phyloP scores from a whole-genome alignment of 2,888 invertebrate genomes.

The Synergus japonicus region DNA sequence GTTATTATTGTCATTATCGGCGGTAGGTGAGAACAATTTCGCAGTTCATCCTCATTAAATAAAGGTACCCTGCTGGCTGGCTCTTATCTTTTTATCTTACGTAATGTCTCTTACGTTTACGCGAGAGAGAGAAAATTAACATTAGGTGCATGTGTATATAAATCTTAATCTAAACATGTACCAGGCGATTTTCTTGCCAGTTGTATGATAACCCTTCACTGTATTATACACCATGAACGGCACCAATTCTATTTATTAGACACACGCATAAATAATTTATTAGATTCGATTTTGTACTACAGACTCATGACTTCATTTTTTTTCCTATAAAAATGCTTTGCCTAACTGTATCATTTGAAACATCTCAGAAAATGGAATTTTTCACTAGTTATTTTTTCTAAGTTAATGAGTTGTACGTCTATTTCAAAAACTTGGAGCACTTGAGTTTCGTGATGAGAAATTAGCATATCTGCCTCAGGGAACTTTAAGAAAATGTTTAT shows the following conservation, averaged over 20 bases:
- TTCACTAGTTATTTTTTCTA: not conserved
- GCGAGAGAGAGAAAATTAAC: conserved; percentile 22
- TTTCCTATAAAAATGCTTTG: not conserved
- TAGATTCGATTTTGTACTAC: not conserved
- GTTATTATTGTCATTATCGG: conserved; percentile 47
- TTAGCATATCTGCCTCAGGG: too few relatives aligned
- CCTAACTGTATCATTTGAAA: not conserved
- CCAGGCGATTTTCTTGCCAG: not conserved
- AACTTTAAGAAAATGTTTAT: too few relatives aligned
- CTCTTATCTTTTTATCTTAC: not conserved
- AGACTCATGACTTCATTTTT: not conserved
- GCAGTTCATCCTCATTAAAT: conserved; percentile 2
- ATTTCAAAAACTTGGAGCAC: too few relatives aligned
- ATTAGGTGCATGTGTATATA: conserved; percentile 24
- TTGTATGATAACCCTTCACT: conserved; percentile 25
- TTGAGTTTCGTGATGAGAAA: too few relatives aligned
- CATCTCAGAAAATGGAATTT: not conserved
- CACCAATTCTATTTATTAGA: not conserved
- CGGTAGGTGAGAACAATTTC: conserved; percentile 25
- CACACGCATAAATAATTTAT: conserved; percentile 28
- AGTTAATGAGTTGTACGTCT: too few relatives aligned
- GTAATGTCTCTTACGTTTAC: not conserved
- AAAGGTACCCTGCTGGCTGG: not conserved
- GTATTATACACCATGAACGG: not conserved
- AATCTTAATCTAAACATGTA: conserved; percentile 10